Evolutionary conservation across 2,113 vertebrate species (phyloP).

Genomic region (Bos indicus): DNA sequence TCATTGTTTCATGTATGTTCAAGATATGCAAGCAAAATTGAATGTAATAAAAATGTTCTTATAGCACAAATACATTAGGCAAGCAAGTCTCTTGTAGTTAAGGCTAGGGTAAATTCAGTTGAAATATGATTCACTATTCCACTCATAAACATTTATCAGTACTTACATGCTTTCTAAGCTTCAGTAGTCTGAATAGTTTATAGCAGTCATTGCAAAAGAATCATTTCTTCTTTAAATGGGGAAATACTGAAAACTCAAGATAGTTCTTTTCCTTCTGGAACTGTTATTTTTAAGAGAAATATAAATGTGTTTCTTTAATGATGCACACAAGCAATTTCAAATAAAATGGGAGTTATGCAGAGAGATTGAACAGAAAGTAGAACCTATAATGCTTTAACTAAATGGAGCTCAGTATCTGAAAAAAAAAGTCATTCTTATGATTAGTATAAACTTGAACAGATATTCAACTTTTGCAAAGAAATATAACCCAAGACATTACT

Average conservation of each 20-base stretch:
- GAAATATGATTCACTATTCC: background rate
- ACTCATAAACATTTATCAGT: background rate
- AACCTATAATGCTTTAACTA: background rate
- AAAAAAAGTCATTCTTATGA: background rate
- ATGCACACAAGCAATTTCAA: background rate
- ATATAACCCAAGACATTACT: background rate
- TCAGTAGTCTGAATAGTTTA: slow-evolving; percentile 5
- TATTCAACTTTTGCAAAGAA: background rate
- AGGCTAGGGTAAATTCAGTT: background rate
- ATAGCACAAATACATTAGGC: background rate
- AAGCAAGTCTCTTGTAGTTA: background rate
- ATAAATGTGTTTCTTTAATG: background rate
- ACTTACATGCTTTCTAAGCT: slow-evolving; percentile 10
- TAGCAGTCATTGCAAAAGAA: background rate
- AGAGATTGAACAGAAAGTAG: background rate
- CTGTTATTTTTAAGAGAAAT: background rate
- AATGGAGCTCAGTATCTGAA: background rate
- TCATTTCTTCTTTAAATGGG: background rate
- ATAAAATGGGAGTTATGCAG: background rate
- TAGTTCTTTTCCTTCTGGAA: background rate
- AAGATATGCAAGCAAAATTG: background rate
- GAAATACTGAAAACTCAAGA: background rate
- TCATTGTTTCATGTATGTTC: background rate
- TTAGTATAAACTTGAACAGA: background rate
- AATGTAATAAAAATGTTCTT: background rate